These are phyloP conservation scores for Anodontia alba DNA, from an alignment of 2,888 invertebrate species.

Conservation along the genomic window DNA sequence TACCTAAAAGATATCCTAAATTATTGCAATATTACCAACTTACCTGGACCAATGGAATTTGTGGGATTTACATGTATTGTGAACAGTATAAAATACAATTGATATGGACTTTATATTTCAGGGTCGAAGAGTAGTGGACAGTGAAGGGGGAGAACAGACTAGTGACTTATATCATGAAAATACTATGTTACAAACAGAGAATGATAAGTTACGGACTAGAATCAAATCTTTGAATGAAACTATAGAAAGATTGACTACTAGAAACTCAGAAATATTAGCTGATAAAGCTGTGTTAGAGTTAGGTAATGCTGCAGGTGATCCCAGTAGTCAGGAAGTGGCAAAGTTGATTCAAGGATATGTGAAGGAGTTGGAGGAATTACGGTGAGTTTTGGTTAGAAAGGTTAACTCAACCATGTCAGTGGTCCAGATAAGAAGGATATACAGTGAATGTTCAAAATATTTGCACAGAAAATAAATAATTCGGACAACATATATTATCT, in stretches of 20 bases:
- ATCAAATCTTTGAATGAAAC: constrained; percentile 98
- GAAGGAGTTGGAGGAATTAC: constrained; percentile 95
- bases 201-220: constrained; percentile 93
- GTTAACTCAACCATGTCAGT: no score
- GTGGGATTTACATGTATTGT: no score
- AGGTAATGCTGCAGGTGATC: constrained; percentile 70
- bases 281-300: constrained; percentile 85
- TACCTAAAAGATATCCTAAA: no score
- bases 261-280: constrained; percentile 92
- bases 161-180: constrained; percentile 99
- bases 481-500: no score
- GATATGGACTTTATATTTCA: no score
- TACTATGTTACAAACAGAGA: constrained; percentile 94
- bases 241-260: constrained; percentile 92
- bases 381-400: constrained; percentile 85
- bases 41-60: no score
- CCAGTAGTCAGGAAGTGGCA: constrained; percentile 76
- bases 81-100: no score
- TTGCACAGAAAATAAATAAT: no score
- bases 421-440: no score
- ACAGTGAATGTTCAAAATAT: no score
- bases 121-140: constrained; percentile 95
- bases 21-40: no score
- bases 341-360: constrained; percentile 93
- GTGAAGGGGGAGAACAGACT: constrained; percentile 94